Percentiles rank a stretch among this genome's conserved stretches.
Conservation (phyloP, 2,113 vertebrate species). For the Tauraco erythrolophus region DNA sequence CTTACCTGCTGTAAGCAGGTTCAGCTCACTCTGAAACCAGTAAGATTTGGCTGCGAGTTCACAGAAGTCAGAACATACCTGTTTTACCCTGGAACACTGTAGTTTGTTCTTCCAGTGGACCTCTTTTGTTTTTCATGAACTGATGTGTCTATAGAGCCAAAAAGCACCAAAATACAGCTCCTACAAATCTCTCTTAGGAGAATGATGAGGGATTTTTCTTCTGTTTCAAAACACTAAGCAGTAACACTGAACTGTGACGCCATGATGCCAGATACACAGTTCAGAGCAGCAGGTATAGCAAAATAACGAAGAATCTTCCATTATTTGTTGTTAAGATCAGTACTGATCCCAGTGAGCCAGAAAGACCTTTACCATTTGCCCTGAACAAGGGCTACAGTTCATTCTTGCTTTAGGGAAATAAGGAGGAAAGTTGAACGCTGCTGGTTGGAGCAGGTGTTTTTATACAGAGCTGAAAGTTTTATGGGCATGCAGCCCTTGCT, state of each 20-base stretch:
- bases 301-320: background rate
- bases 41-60: background rate
- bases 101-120: background rate
- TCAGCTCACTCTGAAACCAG: background rate
- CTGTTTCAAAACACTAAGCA: background rate
- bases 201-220: background rate
- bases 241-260: background rate
- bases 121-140: background rate
- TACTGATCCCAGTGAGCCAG: background rate
- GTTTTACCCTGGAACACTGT: background rate
- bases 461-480: slow-evolving; percentile 35
- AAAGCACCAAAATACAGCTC: background rate
- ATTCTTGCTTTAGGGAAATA: background rate
- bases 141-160: background rate
- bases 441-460: slow-evolving; percentile 47
- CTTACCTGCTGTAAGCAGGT: background rate
- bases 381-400: background rate
- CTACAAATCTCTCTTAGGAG: background rate
- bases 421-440: background rate
- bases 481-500: slow-evolving; percentile 58
- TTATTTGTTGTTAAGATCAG: background rate
- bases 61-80: background rate
- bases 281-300: background rate
- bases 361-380: background rate
- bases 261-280: background rate